phyloP scores from a whole-genome alignment of 2,888 invertebrate species.

The Thecocarcelia acutangulata region DNA sequence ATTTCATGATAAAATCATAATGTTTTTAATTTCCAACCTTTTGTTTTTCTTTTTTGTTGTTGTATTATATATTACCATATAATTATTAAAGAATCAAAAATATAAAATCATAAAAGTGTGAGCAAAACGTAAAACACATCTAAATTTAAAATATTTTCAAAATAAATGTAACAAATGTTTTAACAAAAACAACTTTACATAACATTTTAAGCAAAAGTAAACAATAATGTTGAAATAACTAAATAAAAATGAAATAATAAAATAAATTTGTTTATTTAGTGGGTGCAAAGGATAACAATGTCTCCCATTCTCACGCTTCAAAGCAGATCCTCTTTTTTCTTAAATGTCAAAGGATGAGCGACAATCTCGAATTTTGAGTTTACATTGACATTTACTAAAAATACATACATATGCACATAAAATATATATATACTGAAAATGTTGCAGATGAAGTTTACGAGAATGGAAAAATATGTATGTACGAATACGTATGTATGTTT shows the following conservation, averaged over 20 bases:
- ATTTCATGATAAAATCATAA: no score
- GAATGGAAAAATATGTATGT: not conserved
- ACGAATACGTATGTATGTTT: not conserved
- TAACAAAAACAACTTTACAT: not conserved
- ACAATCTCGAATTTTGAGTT: conserved; percentile 1
- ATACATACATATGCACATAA: conserved; percentile 22
- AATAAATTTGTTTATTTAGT: conserved; percentile 63
- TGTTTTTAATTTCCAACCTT: no score
- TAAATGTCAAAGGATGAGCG: conserved; percentile 58
- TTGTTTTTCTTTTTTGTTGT: no score
- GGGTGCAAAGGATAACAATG: conserved; percentile 59
- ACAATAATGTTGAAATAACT: conserved; percentile 27
- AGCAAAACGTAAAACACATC: conserved; percentile 49
- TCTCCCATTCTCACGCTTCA: conserved; percentile 64
- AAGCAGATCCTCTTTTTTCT: not conserved
- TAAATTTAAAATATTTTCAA: conserved; percentile 25
- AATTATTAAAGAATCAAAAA: conserved; percentile 17
- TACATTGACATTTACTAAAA: not conserved
- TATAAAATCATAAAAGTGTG: conserved; percentile 52
- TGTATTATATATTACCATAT: no score
- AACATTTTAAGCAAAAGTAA: not conserved
- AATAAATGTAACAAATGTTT: conserved; percentile 6
- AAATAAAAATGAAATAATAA: conserved; percentile 21
- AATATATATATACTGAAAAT: conserved; percentile 24
- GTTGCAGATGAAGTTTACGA: conserved; percentile 3